Base-by-base conservation (phyloP, 92 coral and sea anemone genomes). In the Ricordea florida region DNA sequence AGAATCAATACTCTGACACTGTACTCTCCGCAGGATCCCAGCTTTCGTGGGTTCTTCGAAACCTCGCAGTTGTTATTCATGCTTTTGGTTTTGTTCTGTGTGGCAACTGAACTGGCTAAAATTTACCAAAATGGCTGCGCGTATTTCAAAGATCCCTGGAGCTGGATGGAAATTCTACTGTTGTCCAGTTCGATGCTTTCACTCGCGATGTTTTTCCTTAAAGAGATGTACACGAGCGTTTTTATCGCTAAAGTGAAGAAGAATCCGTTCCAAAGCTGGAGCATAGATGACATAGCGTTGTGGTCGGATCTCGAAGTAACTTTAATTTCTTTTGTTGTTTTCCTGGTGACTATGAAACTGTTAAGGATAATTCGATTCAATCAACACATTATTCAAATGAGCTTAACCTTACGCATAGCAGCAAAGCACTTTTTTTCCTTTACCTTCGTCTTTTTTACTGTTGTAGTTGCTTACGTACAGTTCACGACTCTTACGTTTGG, bases 251-350 rank as follows among this genome's bases (percentile, higher is more conserved):
- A 77, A 21, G 97, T 91, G 2, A 76, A 72, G 66, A 72, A 84
- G 29, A 91, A 91, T 50, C 97, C 97, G 32, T 91, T 83, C 57
- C 82, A 91, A 60, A 91, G 93, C 35, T 88, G 93, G 20, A 88
- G 90, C 66, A 88, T 82, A 22, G 97, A 91, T 53, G 74, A 63
- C 61, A 85, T 91, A 53, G 76, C 90, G 35, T 57, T 91, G 66
- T 91, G 97, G 97, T 91, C 93, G 1, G 97, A 91, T 21, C 53
- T 78, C 4, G 97, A 91, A 57, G 77, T 83, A 11, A 74, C 78
- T 30, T 28, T 91, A 31, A 76, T 91, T 23, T 85, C 97, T 2
- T 67, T 91, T 29, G 93, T 91, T 10, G 83, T 91, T 10, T 91
- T 91, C 53, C 77, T 91, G 17, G 80, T 91, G 9, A 88, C 97